Conservation (phyloP, 2,113 vertebrate genomes). For the Charadrius vociferus region DNA sequence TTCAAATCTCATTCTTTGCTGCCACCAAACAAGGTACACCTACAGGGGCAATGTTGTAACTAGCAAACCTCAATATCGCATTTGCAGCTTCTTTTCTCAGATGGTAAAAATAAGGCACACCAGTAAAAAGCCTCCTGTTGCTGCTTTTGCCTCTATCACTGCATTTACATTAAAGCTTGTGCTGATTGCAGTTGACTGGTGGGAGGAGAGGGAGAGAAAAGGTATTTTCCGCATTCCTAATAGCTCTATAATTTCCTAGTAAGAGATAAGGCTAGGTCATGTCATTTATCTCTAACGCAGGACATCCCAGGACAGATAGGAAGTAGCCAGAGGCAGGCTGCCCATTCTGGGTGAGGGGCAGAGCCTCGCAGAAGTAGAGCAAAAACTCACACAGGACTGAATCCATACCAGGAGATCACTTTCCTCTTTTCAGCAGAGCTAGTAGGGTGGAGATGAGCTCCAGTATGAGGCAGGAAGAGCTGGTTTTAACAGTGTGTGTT, state of each 20-base stretch:
- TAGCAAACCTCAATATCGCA: background rate
- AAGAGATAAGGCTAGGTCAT: background rate
- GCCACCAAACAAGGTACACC: background rate
- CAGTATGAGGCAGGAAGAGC: background rate
- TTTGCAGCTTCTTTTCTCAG: background rate
- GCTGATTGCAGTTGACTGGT: background rate
- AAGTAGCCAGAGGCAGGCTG: background rate
- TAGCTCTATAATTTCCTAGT: slow-evolving; percentile 5
- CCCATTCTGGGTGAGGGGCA: background rate
- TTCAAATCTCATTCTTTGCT: background rate
- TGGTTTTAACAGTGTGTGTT: background rate
- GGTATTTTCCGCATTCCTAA: background rate
- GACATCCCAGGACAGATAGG: background rate
- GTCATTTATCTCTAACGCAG: background rate
- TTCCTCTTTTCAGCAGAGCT: background rate
- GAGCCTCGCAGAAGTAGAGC: background rate
- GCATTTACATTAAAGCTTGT: background rate
- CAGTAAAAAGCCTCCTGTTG: background rate
- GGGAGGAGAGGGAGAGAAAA: slow-evolving; percentile 2
- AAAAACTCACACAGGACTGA: background rate
- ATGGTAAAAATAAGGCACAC: background rate
- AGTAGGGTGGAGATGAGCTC: background rate
- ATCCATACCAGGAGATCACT: background rate
- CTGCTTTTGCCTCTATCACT: background rate
- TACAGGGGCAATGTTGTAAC: background rate